Base-by-base conservation (phyloP, 2,113 vertebrate genomes). In the Penelope pileata region DNA sequence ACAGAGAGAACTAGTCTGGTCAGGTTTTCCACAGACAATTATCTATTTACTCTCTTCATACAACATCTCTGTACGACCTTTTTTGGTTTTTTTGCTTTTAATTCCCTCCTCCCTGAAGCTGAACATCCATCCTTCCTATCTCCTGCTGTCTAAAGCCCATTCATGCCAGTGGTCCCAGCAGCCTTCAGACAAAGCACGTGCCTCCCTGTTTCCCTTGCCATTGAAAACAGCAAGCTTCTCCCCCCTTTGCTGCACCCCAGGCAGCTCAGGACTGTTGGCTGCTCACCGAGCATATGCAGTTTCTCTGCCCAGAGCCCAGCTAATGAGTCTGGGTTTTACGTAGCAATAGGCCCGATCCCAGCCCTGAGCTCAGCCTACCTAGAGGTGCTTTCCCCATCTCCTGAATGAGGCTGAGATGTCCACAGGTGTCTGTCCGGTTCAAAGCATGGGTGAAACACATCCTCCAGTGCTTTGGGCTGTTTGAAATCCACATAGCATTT, bases 281-380 rank as follows among this genome's bases (percentile, higher is more conserved):
- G 38, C 51, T n/a, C 2, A 4, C 1, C 0, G n/a, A 56, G 51
- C 53, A 32, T 0, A 5, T 16, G 50, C 42, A 3, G 3, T 54
- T 72, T 30, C 80, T 50, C 22, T 36, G 50, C 74, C 21, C 74
- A 3, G 5, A 21, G 34, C 45, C 60, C 77, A 4, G 16, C 16
- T 10, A 1, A 42, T 4, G 24, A 15, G 0, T 7, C 69, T 66
- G 89, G 42, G 12, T 51, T 32, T 54, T 77, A 24, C 7, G 1
- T 8, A 64, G 67, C 5, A 0, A 4, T 12, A 66, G 38, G 12
- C 32, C 42, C 1, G 0, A 12, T 43, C 51, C 84, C 75, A 42
- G 1, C 24, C 53, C 73, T 21, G 63, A 50, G 2, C 79, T 34
- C 42, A 85, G 59, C 70, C 67, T 48, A 58, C 90, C 88, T 73